Conservation (phyloP, 1,140 invertebrate genomes). For the Apolygus lucorum region DNA sequence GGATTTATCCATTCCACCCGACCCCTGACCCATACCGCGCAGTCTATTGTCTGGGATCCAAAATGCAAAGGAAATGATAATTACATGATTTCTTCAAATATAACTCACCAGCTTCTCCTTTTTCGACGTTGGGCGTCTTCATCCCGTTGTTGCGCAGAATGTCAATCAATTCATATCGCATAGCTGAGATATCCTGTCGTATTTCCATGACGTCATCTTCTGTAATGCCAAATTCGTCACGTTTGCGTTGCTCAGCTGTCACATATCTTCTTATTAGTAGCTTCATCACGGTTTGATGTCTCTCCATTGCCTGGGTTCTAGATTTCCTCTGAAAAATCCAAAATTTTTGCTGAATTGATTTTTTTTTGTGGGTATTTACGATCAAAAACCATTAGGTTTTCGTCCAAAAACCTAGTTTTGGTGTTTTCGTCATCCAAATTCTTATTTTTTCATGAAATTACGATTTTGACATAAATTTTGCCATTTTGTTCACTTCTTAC, state of each 20-base stretch:
- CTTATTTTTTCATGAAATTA: too few relatives aligned
- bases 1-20: too few relatives aligned
- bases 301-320: constrained; percentile 53
- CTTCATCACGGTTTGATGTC: constrained; percentile 68
- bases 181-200: constrained; percentile 81
- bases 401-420: too few relatives aligned
- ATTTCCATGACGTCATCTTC: constrained; percentile 96
- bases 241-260: constrained; percentile 68
- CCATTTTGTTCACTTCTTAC: too few relatives aligned
- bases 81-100: too few relatives aligned
- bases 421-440: too few relatives aligned
- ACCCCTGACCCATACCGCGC: too few relatives aligned
- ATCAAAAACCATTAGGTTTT: too few relatives aligned
- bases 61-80: too few relatives aligned
- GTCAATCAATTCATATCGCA: constrained; percentile 79
- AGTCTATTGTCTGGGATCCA: too few relatives aligned
- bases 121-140: constrained; percentile 60
- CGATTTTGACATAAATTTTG: too few relatives aligned
- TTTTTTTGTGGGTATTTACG: constrained; percentile 40
- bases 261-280: constrained; percentile 71
- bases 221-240: constrained; percentile 76
- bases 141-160: constrained; percentile 75
- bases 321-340: constrained; percentile 58
- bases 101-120: constrained; percentile 42
- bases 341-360: not conserved